A percentile compares a stretch with the other conserved stretches of the same genome.
These are phyloP conservation scores for Malurus splendens DNA, from an alignment of 2,797 vertebrate genomes.

Conservation along the genomic window DNA sequence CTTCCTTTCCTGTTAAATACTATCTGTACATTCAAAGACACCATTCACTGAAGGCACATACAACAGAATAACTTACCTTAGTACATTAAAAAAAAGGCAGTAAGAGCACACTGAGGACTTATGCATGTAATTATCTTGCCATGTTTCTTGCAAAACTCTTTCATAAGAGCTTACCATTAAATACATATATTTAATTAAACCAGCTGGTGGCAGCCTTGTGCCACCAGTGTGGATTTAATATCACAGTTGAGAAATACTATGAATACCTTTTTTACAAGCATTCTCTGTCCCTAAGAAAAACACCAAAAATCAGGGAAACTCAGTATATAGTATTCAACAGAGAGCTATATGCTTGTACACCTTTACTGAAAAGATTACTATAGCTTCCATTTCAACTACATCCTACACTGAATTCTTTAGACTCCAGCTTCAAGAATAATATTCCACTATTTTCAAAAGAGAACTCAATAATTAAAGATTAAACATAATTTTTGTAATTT, in stretches of 20 bases:
- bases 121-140: background rate
- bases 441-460: background rate
- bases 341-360: background rate
- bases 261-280: background rate
- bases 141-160: background rate
- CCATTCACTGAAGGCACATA: background rate
- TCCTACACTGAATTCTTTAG: background rate
- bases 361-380: background rate
- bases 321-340: background rate
- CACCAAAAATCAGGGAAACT: background rate
- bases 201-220: slow-evolving; percentile 56
- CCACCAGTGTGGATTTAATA: background rate
- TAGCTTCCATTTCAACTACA: background rate
- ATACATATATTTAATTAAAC: background rate
- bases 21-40: background rate
- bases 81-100: background rate
- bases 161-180: background rate
- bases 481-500: background rate
- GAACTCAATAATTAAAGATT: background rate
- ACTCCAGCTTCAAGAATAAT: background rate
- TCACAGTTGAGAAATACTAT: background rate
- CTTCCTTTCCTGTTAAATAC: background rate
- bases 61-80: background rate
- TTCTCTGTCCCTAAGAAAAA: background rate
- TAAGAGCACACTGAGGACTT: background rate